These are phyloP conservation scores for Folsomia manolachei DNA, from an alignment of 2,888 invertebrate species.

Conservation along the genomic window DNA sequence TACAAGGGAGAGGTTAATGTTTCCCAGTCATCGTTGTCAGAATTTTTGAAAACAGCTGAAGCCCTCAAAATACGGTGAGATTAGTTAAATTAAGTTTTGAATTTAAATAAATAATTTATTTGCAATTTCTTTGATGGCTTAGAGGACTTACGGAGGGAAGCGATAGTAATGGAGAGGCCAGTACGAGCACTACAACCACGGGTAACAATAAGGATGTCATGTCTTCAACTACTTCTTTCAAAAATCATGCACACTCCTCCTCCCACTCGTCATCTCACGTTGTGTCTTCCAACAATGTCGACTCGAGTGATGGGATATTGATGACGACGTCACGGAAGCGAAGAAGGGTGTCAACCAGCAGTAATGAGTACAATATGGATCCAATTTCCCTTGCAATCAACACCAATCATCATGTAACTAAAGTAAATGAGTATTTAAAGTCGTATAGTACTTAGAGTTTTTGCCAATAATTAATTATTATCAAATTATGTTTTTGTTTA, in stretches of 20 bases:
- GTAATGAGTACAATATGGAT: conserved; percentile 44
- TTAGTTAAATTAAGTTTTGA: too few species aligned
- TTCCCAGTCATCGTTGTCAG: conserved; percentile 73
- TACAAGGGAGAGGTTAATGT: conserved; percentile 84
- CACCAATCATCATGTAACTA: conserved; percentile 43
- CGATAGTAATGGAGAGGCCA: conserved; percentile 35
- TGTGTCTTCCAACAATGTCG: conserved; percentile 26
- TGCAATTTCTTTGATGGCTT: too few species aligned
- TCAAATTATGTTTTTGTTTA: neutral
- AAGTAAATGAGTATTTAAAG: too few species aligned
- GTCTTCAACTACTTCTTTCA: neutral
- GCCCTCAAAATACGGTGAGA: conserved; percentile 79
- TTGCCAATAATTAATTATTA: neutral
- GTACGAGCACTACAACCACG: neutral
- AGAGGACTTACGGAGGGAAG: conserved; percentile 72
- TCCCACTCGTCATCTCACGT: conserved; percentile 2
- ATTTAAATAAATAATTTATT: too few species aligned
- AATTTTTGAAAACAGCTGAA: conserved; percentile 82
- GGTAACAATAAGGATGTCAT: neutral
- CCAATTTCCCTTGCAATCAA: conserved; percentile 30
- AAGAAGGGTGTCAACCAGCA: conserved; percentile 47
- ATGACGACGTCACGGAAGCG: conserved; percentile 35
- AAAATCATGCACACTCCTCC: too few species aligned
- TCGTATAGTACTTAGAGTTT: too few species aligned
- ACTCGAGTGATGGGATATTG: conserved; percentile 23